Base-by-base conservation (phyloP, 2,113 vertebrate species). In the Calypte anna region DNA sequence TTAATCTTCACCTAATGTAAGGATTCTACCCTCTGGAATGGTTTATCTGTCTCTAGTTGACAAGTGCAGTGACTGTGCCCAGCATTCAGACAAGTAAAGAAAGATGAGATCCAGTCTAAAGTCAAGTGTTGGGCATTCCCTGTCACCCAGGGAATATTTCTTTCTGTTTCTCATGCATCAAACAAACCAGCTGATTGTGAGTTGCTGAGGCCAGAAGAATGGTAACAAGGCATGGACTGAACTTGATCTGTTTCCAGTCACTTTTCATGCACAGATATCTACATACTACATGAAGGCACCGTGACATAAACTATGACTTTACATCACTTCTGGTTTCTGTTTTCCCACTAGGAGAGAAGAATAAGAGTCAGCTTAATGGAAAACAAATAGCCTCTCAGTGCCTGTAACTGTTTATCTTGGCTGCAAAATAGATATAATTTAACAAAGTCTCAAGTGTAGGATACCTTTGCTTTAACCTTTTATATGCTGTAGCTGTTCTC, bases 301-400 rank as follows among this genome's bases (percentile, higher is more conserved):
- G 20, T 54, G 23, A 75, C 21, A 69, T 17, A 9, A 78, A 38
- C 25, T 86, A 48, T 55, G 24, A 46, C 28, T 69, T 86, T 15
- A 40, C 15, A 57, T 44, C 1, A 21, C 8, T 79, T 87, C 23
- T 0, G 0, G 2, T 10, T 50, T 69, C 48, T 57, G 15, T 55
- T 67, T 75, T 33, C 14, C 15, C 16, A 67, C 10, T 31, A 72
- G 17, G 28, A 72, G 8, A 70, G 22, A 74, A 68, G 38, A 61
- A 38, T 58, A 62, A 66, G 12, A 62, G 40, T 50, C 55, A 53
- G 4, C 33, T 57, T 58, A 46, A 84, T n/a, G 14, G 22, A 67
- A 72, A 84, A 63, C 19, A 51, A 53, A 10, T 31, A 76, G 20
- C 4, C 3, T 86, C 9, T 79, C 44, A 38, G 3, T 30, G 10